phyloP scores from a whole-genome alignment of 2,888 invertebrate species.

The Melinaea marsaeus region DNA sequence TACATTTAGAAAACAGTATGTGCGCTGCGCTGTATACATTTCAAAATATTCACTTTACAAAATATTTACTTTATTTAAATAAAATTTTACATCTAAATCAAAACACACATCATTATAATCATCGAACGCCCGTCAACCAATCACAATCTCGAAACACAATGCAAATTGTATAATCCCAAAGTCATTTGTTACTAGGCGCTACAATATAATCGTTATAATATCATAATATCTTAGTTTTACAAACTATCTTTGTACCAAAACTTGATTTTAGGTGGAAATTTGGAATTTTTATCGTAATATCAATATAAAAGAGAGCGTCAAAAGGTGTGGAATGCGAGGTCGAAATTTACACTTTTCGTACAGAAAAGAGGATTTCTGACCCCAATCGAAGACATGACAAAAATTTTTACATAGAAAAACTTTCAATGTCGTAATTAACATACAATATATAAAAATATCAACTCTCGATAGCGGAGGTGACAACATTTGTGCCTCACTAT shows the following conservation, averaged over 20 bases:
- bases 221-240: conserved; percentile 74
- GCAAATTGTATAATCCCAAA: conserved; percentile 55
- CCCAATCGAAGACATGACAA: conserved; percentile 55
- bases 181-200: conserved; percentile 33
- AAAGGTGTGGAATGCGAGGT: conserved; percentile 38
- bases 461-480: conserved; percentile 10
- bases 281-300: conserved; percentile 49
- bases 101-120: conserved; percentile 35
- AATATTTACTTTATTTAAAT: conserved; percentile 27
- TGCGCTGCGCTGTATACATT: conserved; percentile 8
- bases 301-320: conserved; percentile 56
- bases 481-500: background rate
- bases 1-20: conserved; percentile 6
- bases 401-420: conserved; percentile 66
- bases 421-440: conserved; percentile 53
- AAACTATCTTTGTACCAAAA: conserved; percentile 75
- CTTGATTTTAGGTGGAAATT: conserved; percentile 50
- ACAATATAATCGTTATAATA: conserved; percentile 62
- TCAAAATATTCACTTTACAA: conserved; percentile 11
- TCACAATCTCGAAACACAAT: conserved; percentile 65
- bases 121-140: conserved; percentile 55
- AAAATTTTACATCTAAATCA: conserved; percentile 51
- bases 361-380: conserved; percentile 62
- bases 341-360: conserved; percentile 62
- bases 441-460: conserved; percentile 18